Percentiles rank a stretch among this genome's conserved stretches.
phyloP scores from a whole-genome alignment of 2,888 invertebrate genomes.

The Abscondita cerata region DNA sequence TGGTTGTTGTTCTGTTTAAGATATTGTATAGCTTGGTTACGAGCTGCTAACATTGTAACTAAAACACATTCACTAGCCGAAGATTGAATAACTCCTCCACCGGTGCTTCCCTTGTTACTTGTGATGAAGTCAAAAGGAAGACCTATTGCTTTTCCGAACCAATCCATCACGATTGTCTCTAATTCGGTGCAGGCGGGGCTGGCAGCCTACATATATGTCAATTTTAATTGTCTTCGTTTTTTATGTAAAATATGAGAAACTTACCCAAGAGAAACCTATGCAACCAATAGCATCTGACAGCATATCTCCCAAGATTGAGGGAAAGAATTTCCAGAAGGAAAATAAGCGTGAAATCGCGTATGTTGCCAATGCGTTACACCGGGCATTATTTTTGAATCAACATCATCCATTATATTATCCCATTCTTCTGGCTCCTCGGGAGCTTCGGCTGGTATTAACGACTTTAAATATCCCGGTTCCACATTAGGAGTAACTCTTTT shows the following conservation, averaged over 20 bases:
- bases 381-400: slow-evolving; percentile 91
- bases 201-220: slow-evolving; percentile 93
- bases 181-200: slow-evolving; percentile 96
- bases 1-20: slow-evolving; percentile 85
- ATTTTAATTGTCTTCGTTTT: slow-evolving; percentile 46
- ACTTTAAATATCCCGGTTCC: slow-evolving; percentile 87
- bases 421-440: slow-evolving; percentile 84
- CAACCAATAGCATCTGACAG: slow-evolving; percentile 94
- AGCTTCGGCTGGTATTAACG: slow-evolving; percentile 79
- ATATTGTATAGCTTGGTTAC: slow-evolving; percentile 85
- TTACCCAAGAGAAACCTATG: slow-evolving; percentile 98
- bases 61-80: slow-evolving; percentile 93
- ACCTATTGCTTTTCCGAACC: slow-evolving; percentile 94
- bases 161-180: slow-evolving; percentile 94
- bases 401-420: slow-evolving; percentile 87
- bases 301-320: slow-evolving; percentile 97
- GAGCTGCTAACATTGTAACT: slow-evolving; percentile 90
- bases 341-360: slow-evolving; percentile 98
- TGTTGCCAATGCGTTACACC: slow-evolving; percentile 99
- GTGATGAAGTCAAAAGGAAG: slow-evolving; percentile 89
- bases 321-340: slow-evolving; percentile 98
- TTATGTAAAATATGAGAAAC: slow-evolving; percentile 20
- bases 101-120: slow-evolving; percentile 82
- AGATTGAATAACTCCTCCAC: slow-evolving; percentile 95
- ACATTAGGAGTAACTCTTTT: slow-evolving; percentile 87